Conservation (phyloP, 2,888 invertebrate species). For the Boloria selene region DNA sequence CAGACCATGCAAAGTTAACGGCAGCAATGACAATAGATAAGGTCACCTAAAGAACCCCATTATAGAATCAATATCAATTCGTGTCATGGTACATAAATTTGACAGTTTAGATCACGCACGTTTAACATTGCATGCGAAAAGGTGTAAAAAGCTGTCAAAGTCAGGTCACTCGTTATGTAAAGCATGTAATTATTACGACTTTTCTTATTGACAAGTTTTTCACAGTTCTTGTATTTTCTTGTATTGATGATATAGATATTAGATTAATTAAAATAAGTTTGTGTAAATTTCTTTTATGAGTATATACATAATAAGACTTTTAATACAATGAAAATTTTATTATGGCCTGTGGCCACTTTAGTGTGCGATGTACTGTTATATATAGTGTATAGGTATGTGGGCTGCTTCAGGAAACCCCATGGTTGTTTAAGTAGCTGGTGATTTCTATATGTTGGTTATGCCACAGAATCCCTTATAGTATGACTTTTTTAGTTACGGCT, state of each 20-base stretch:
- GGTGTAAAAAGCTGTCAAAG: slow-evolving; percentile 34
- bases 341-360: no score
- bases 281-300: no score
- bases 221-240: slow-evolving; percentile 9
- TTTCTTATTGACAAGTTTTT: slow-evolving; percentile 1
- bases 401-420: no score
- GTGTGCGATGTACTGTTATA: no score
- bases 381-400: no score
- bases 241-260: background rate
- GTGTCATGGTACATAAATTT: slow-evolving; percentile 64
- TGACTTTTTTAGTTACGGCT: no score
- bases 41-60: slow-evolving; percentile 60
- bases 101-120: slow-evolving; percentile 27
- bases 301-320: no score
- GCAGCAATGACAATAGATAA: slow-evolving; percentile 65
- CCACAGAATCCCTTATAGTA: no score
- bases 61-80: slow-evolving; percentile 62
- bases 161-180: slow-evolving; percentile 24
- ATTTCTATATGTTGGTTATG: no score
- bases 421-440: no score
- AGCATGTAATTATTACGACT: slow-evolving; percentile 22
- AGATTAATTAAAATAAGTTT: no score
- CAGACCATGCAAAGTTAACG: slow-evolving; percentile 59
- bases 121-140: slow-evolving; percentile 15
- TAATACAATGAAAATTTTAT: no score